phyloP scores from a whole-genome alignment of 2,888 invertebrate genomes.

The Mimumesa dahlbomi region DNA sequence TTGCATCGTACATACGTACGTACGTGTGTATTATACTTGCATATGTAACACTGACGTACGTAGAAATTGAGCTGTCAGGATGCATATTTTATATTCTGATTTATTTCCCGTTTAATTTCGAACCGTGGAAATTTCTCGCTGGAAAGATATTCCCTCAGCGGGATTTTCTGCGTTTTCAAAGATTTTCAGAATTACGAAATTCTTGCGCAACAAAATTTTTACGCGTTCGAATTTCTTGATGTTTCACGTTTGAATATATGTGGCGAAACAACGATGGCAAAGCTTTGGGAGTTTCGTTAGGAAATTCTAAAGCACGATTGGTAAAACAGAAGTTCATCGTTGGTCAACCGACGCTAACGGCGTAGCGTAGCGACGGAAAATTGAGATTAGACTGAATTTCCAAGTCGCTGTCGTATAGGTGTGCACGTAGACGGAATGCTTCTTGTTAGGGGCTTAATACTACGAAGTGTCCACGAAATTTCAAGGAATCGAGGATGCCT shows the following conservation, averaged over 20 bases:
- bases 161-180: too few species aligned
- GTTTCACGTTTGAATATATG: too few species aligned
- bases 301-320: constrained; percentile 12
- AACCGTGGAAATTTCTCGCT: too few species aligned
- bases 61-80: too few species aligned
- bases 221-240: too few species aligned
- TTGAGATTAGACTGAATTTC: constrained; percentile 42
- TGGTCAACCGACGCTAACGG: constrained; percentile 37
- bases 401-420: background rate
- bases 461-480: constrained; percentile 45
- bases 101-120: too few species aligned
- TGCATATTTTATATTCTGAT: too few species aligned
- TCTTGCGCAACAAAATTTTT: too few species aligned
- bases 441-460: constrained; percentile 33
- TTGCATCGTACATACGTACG: constrained; percentile 4
- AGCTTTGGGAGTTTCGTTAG: background rate
- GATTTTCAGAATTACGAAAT: too few species aligned
- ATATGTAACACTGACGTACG: too few species aligned
- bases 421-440: constrained; percentile 9
- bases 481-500: constrained; percentile 48
- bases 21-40: background rate
- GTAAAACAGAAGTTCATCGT: constrained; percentile 31
- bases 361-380: constrained; percentile 15
- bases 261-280: too few species aligned
- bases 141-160: too few species aligned